Evolutionary conservation across 2,797 vertebrate genomes (phyloP).

Genomic region (Euphonia xanthogaster): DNA sequence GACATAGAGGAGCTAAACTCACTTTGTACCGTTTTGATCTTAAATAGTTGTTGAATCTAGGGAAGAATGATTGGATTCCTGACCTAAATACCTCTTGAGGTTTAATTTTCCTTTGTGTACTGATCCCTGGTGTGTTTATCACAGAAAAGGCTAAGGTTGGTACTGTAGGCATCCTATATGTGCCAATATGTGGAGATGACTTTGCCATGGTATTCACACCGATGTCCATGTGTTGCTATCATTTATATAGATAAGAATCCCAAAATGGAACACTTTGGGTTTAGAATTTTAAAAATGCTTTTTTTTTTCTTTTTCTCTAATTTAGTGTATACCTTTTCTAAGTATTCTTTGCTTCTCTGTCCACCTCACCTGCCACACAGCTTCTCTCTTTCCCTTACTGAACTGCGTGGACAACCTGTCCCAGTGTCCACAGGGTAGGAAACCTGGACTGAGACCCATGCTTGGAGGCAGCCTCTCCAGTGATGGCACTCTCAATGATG

Average conservation of each 20-base stretch:
- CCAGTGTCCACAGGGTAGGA: slow-evolving; percentile 66
- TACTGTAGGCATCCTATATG: neutral
- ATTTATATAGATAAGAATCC: neutral
- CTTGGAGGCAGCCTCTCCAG: slow-evolving; percentile 64
- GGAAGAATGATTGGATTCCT: neutral
- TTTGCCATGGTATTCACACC: neutral
- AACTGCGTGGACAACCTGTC: slow-evolving; percentile 65
- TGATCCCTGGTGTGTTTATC: neutral
- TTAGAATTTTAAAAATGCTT: neutral
- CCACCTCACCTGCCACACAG: slow-evolving; percentile 58
- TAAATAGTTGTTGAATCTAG: neutral
- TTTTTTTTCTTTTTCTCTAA: neutral
- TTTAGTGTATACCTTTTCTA: slow-evolving; percentile 52
- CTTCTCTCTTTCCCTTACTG: slow-evolving; percentile 60
- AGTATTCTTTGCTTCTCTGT: slow-evolving; percentile 66
- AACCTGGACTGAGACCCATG: slow-evolving; percentile 66
- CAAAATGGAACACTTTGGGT: neutral
- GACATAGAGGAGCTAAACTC: neutral
- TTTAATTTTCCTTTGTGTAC: neutral
- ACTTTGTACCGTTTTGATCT: neutral
- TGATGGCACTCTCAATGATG: slow-evolving; percentile 65
- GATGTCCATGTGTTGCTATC: neutral
- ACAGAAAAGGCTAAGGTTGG: neutral
- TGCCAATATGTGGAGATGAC: neutral
- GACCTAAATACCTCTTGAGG: neutral